Evolutionary conservation across 2,888 invertebrate species (phyloP).

Genomic region (Limnephilus auricula): DNA sequence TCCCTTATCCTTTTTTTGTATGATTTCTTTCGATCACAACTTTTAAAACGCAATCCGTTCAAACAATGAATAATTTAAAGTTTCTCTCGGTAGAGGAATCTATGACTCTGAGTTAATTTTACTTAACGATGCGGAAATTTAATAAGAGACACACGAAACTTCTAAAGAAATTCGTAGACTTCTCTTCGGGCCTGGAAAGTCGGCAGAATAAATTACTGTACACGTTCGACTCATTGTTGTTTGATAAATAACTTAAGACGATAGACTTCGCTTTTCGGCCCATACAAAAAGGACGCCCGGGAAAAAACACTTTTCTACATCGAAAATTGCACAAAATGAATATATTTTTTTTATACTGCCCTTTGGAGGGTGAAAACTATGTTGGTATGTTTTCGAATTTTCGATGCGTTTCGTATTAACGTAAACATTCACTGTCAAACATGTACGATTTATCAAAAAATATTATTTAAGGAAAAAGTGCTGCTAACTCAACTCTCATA

Average conservation of each 20-base stretch:
- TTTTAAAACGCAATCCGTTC: not conserved
- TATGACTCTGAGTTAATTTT: not conserved
- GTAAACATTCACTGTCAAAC: too few species aligned
- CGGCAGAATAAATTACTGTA: not conserved
- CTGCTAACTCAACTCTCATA: too few species aligned
- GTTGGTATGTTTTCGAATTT: too few species aligned
- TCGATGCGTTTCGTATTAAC: too few species aligned
- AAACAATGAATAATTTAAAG: not conserved
- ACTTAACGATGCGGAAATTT: constrained; percentile 9
- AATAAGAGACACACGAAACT: not conserved
- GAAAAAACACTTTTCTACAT: too few species aligned
- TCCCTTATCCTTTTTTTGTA: not conserved
- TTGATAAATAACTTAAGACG: not conserved
- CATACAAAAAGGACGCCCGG: too few species aligned
- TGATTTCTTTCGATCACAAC: not conserved
- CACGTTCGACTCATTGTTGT: not conserved
- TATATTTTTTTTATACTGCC: too few species aligned
- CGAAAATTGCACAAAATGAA: too few species aligned
- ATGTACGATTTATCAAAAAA: too few species aligned
- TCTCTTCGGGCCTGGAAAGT: constrained; percentile 2
- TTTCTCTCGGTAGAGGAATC: not conserved
- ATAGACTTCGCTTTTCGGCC: too few species aligned
- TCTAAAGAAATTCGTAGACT: not conserved
- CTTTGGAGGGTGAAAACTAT: too few species aligned
- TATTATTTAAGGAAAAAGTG: too few species aligned